A percentile compares a stretch with the other conserved stretches of the same genome.
Evolutionary conservation across 2,888 invertebrate species (phyloP).

Genomic region (Ptycholaimellus sp.): DNA sequence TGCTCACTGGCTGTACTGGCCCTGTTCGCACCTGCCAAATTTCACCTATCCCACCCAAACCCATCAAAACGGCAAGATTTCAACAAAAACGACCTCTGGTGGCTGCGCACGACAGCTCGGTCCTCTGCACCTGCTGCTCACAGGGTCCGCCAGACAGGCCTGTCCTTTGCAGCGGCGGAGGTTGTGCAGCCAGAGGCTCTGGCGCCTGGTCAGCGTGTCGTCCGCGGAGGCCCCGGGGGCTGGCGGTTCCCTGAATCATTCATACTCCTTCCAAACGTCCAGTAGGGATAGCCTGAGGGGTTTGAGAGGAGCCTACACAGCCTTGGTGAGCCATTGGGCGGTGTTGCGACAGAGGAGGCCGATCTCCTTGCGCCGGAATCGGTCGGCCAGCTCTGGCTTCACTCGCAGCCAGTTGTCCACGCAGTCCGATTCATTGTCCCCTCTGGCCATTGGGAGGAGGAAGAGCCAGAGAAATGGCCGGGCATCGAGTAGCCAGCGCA

Average conservation of each 20-base stretch:
- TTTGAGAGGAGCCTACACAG: no score
- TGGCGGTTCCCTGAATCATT: no score
- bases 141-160: background rate
- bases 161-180: slow-evolving; percentile 1
- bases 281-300: no score
- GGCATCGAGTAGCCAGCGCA: no score
- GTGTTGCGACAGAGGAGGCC: background rate
- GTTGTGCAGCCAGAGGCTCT: background rate
- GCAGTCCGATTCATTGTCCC: background rate
- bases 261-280: no score
- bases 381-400: background rate
- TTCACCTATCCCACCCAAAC: no score
- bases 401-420: background rate
- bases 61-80: no score
- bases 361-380: background rate
- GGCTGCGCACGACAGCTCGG: background rate
- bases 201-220: slow-evolving; percentile 1
- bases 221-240: background rate
- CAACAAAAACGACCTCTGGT: background rate
- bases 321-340: background rate
- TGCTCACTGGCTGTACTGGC: no score
- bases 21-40: no score
- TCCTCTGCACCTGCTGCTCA: slow-evolving; percentile 1
- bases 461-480: no score
- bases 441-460: no score